These are phyloP conservation scores for Leptinotarsa haldemani DNA, from an alignment of 2,888 invertebrate species.

Conservation along the genomic window DNA sequence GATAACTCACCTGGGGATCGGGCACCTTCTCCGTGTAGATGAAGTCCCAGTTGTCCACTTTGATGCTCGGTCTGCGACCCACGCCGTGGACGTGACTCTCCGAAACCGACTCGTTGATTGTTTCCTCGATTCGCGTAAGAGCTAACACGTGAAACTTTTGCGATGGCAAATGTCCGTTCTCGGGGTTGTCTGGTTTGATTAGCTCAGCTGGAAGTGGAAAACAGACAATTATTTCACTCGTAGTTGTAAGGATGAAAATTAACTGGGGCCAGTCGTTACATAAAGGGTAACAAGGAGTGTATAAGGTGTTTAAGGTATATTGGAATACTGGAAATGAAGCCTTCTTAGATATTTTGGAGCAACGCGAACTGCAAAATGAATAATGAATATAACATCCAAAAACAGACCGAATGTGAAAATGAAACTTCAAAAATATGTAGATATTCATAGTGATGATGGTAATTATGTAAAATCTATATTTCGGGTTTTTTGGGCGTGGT, in stretches of 20 bases:
- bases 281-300: background rate
- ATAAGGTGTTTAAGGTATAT: too few species aligned
- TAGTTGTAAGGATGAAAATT: background rate
- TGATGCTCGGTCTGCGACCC: slow-evolving; percentile 59
- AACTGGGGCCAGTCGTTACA: background rate
- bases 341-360: too few species aligned
- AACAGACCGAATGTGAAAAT: too few species aligned
- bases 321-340: too few species aligned
- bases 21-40: slow-evolving; percentile 59
- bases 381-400: too few species aligned
- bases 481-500: too few species aligned
- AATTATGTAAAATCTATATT: too few species aligned
- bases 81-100: slow-evolving; percentile 42
- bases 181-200: slow-evolving; percentile 1
- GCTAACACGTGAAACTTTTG: slow-evolving; percentile 62
- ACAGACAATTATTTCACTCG: background rate
- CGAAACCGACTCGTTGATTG: slow-evolving; percentile 42
- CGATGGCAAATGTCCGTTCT: slow-evolving; percentile 25
- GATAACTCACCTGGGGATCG: slow-evolving; percentile 40
- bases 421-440: too few species aligned
- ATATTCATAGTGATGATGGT: too few species aligned
- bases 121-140: slow-evolving; percentile 59
- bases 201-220: slow-evolving; percentile 25
- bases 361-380: too few species aligned
- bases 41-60: slow-evolving; percentile 63